phyloP scores from a whole-genome alignment of 2,113 vertebrate species.

The Sialia sialis region DNA sequence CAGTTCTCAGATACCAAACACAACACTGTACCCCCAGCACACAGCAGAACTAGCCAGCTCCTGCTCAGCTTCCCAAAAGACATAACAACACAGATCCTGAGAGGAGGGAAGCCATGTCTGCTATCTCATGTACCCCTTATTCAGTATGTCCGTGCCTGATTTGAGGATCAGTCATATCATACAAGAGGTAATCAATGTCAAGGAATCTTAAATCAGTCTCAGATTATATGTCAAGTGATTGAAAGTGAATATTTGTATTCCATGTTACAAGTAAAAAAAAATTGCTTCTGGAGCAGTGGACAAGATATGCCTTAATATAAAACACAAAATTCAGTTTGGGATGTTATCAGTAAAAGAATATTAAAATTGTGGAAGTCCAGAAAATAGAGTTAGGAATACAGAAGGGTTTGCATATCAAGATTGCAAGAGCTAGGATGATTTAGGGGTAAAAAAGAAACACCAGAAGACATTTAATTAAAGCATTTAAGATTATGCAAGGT shows the following conservation, averaged over 20 bases:
- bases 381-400: background rate
- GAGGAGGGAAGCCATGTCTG: background rate
- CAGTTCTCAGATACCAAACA: background rate
- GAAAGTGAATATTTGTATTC: background rate
- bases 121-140: background rate
- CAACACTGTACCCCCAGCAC: fast-evolving
- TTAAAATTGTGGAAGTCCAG: background rate
- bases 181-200: background rate
- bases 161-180: background rate
- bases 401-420: background rate
- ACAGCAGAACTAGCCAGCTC: background rate
- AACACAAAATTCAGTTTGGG: background rate
- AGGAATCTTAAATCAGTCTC: background rate
- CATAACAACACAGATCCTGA: background rate
- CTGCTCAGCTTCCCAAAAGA: background rate
- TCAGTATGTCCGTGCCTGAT: no score
- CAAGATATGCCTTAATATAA: background rate
- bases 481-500: slow-evolving; percentile 24
- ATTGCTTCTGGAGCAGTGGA: background rate
- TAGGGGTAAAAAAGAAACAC: background rate
- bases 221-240: background rate
- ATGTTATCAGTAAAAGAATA: background rate
- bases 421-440: background rate
- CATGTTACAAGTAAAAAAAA: background rate
- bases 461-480: slow-evolving; percentile 45